Evolutionary conservation across 2,888 invertebrate species (phyloP).

Genomic region (Xylocampa areola): DNA sequence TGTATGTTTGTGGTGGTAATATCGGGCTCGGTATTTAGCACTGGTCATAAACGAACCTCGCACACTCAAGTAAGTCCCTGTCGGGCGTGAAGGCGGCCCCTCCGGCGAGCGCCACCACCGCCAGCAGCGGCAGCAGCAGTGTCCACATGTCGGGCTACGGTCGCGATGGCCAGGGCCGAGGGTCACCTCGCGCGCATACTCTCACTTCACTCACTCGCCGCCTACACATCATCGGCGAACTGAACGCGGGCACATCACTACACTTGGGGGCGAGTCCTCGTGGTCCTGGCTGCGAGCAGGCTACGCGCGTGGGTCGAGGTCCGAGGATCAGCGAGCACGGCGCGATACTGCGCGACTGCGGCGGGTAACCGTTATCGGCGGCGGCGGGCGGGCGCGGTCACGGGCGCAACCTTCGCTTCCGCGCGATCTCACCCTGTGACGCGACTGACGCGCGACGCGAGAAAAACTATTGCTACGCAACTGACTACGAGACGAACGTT

Average conservation of each 20-base stretch:
- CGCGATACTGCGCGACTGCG: slow-evolving; percentile 80
- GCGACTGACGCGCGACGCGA: slow-evolving; percentile 60
- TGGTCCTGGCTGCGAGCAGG: slow-evolving; percentile 58
- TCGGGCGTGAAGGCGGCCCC: slow-evolving; percentile 80
- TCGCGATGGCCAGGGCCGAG: slow-evolving; percentile 72
- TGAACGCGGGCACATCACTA: slow-evolving; percentile 79
- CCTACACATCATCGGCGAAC: slow-evolving; percentile 79
- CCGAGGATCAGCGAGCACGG: slow-evolving; percentile 83
- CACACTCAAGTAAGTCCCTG: slow-evolving; percentile 85
- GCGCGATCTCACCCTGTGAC: slow-evolving; percentile 84
- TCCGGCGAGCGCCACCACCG: slow-evolving; percentile 77
- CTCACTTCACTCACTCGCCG: slow-evolving; percentile 80
- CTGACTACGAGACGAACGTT: slow-evolving; percentile 63
- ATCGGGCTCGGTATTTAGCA: slow-evolving; percentile 8
- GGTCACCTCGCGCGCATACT: slow-evolving; percentile 76
- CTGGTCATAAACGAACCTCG: slow-evolving; percentile 79
- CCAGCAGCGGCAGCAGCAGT: slow-evolving; percentile 77
- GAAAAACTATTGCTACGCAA: slow-evolving; percentile 69
- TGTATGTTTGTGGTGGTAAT: slow-evolving; percentile 5
- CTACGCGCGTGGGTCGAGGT: slow-evolving; percentile 69
- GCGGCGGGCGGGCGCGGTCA: slow-evolving; percentile 84
- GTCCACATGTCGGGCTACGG: slow-evolving; percentile 84
- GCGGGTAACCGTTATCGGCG: slow-evolving; percentile 71
- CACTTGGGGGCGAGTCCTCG: slow-evolving; percentile 61
- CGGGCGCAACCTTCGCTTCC: slow-evolving; percentile 88